Percentiles rank a stretch among this genome's conserved stretches.
Conservation (phyloP, 2,888 invertebrate species). For the Nomada fabriciana region DNA sequence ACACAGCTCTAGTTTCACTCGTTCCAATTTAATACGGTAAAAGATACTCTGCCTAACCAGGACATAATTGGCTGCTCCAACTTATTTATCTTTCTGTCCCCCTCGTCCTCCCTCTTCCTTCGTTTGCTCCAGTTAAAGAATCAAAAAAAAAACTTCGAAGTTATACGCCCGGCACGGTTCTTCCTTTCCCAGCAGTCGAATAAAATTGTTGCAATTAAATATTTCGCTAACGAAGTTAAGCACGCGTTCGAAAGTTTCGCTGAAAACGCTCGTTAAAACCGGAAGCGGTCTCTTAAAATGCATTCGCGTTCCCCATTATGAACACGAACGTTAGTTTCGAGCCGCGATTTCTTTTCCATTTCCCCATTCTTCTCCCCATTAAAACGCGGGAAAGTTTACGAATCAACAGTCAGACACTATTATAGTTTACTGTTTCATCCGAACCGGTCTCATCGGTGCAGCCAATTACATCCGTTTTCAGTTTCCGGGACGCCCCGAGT, state of each 20-base stretch:
- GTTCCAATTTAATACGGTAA: background rate
- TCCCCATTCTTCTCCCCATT: no score
- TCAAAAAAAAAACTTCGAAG: background rate
- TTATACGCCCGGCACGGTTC: background rate
- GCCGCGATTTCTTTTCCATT: background rate
- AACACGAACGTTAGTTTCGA: constrained; percentile 7
- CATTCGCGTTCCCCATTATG: constrained; percentile 5
- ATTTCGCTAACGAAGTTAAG: constrained; percentile 33
- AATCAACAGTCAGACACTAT: background rate
- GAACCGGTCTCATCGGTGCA: background rate
- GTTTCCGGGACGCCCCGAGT: constrained; percentile 35
- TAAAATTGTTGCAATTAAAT: constrained; percentile 36
- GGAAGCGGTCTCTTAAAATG: constrained; percentile 9
- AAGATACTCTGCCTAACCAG: constrained; percentile 17
- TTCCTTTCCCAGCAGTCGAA: background rate
- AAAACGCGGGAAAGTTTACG: constrained; percentile 4
- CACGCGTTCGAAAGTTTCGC: constrained; percentile 29
- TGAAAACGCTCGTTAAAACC: constrained; percentile 32
- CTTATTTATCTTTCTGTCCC: constrained; percentile 5
- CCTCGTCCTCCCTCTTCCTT: background rate
- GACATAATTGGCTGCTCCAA: constrained; percentile 46
- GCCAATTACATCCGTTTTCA: constrained; percentile 50
- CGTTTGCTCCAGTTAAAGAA: constrained; percentile 28
- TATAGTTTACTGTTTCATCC: constrained; percentile 4
- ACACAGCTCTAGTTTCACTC: background rate